Conservation (phyloP, 2,888 invertebrate genomes). For the Busseola fusca region DNA sequence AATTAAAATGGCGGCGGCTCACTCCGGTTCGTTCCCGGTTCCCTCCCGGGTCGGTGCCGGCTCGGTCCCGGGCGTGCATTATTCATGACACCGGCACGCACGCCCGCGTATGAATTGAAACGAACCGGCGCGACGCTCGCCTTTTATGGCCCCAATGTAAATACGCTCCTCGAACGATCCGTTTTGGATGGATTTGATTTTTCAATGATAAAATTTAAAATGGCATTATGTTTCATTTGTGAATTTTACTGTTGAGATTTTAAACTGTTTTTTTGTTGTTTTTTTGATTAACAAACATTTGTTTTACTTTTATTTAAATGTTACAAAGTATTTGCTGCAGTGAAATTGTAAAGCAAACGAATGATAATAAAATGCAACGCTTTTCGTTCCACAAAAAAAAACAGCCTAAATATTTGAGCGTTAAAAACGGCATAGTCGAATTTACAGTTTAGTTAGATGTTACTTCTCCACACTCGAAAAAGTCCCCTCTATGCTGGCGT, state of each 20-base stretch:
- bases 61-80: conserved; percentile 60
- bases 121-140: conserved; percentile 62
- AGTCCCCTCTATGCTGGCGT: conserved; percentile 31
- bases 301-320: background rate
- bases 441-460: conserved; percentile 50
- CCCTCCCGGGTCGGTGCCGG: conserved; percentile 48
- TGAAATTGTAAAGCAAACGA: conserved; percentile 36
- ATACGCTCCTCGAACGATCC: conserved; percentile 59
- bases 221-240: conserved; percentile 47
- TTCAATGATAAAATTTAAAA: conserved; percentile 59
- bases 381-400: conserved; percentile 37
- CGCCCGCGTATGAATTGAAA: conserved; percentile 74
- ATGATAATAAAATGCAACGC: conserved; percentile 46
- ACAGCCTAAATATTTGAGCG: conserved; percentile 41
- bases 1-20: conserved; percentile 60
- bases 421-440: conserved; percentile 49
- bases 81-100: conserved; percentile 71
- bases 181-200: conserved; percentile 59
- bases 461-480: conserved; percentile 49
- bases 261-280: background rate
- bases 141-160: conserved; percentile 71
- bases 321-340: conserved; percentile 16
- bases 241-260: background rate
- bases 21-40: conserved; percentile 35
- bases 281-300: background rate